Evolutionary conservation across 92 coral and sea anemone species (phyloP).

Genomic region (Epizoanthus scotinus): DNA sequence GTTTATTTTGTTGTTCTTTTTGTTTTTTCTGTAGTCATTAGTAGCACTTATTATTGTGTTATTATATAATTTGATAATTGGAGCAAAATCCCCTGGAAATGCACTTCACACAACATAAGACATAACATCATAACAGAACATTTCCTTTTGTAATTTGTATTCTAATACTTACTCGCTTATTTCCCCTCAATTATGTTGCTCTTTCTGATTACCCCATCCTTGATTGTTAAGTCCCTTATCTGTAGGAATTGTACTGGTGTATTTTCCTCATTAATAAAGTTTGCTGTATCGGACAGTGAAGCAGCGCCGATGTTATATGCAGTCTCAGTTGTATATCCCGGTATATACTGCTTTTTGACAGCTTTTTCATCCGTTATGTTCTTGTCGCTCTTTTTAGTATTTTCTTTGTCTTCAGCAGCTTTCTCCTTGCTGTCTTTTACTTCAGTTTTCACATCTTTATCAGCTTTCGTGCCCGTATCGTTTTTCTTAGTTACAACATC

Average conservation of each 20-base stretch:
- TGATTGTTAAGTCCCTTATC: slow-evolving; percentile 69
- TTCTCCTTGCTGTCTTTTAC: slow-evolving; percentile 31
- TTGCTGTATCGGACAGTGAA: slow-evolving; percentile 41
- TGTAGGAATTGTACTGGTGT: slow-evolving; percentile 71
- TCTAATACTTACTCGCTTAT: slow-evolving; percentile 23
- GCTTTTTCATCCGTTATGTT: slow-evolving; percentile 38
- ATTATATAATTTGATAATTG: no score
- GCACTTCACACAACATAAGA: no score
- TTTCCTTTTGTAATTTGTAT: slow-evolving; percentile 26
- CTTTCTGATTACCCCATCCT: slow-evolving; percentile 62
- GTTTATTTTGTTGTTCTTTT: no score
- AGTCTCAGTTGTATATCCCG: slow-evolving; percentile 23
- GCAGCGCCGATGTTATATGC: slow-evolving; percentile 17
- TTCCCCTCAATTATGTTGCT: slow-evolving; percentile 57
- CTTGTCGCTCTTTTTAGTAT: not conserved
- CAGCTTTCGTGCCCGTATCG: not conserved
- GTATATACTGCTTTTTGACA: slow-evolving; percentile 55
- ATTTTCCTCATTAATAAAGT: slow-evolving; percentile 50
- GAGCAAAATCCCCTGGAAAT: no score
- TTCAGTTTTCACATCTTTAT: slow-evolving; percentile 31
- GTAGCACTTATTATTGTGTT: no score
- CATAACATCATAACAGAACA: not conserved
- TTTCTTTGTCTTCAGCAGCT: slow-evolving; percentile 33
- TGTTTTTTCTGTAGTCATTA: no score
- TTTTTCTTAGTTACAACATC: not conserved